phyloP scores from a whole-genome alignment of 2,797 vertebrate species.

The Trachops cirrhosus region DNA sequence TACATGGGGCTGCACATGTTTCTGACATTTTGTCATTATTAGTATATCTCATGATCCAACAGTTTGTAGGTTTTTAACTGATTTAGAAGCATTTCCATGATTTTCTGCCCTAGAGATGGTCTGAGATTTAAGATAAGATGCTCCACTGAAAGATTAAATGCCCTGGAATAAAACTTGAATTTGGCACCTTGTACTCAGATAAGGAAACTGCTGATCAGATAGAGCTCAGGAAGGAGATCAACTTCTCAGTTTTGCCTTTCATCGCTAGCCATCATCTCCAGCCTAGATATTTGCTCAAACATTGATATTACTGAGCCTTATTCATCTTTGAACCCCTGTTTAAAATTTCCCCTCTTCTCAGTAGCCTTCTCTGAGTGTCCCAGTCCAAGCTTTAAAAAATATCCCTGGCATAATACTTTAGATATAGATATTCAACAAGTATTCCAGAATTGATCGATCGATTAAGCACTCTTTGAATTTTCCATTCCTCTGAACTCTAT shows the following conservation, averaged over 20 bases:
- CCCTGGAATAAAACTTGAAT: constrained; percentile 19
- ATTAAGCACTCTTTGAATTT: background rate
- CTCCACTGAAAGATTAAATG: background rate
- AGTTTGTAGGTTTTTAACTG: constrained; percentile 10
- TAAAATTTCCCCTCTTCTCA: background rate
- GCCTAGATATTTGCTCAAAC: background rate
- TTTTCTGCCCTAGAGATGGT: constrained; percentile 5
- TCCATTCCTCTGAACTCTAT: background rate
- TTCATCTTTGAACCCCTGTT: background rate
- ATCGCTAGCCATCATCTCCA: background rate
- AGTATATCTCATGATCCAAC: constrained; percentile 17
- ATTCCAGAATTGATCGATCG: background rate
- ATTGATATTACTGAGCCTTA: background rate
- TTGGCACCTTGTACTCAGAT: background rate
- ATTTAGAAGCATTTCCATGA: background rate
- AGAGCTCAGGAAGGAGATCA: background rate
- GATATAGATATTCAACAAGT: background rate
- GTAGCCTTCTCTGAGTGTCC: background rate
- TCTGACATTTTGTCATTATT: constrained; percentile 47
- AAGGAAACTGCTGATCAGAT: background rate
- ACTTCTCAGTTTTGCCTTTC: background rate
- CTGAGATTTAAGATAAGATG: constrained; percentile 21
- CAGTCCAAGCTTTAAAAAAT: background rate
- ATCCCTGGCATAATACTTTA: background rate
- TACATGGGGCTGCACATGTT: constrained; percentile 27